These are phyloP conservation scores for Bufo bufo DNA, from an alignment of 2,113 vertebrate species.

Conservation along the genomic window DNA sequence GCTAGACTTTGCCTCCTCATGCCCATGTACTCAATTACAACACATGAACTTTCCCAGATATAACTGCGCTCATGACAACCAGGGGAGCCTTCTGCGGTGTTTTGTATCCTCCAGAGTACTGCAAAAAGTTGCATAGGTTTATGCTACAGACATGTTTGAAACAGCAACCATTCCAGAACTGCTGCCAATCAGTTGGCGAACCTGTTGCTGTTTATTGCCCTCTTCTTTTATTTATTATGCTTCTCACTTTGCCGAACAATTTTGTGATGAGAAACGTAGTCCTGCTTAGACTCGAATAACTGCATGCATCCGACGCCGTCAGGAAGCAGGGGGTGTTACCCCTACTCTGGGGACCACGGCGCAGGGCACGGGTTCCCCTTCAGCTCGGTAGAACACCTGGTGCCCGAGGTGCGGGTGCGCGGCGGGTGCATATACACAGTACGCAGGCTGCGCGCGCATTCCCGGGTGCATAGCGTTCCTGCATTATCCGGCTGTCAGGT, in stretches of 20 bases:
- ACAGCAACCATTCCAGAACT: slow-evolving; percentile 18
- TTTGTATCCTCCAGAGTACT: slow-evolving; percentile 28
- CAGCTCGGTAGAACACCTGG: no score
- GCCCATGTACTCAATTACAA: slow-evolving; percentile 40
- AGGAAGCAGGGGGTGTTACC: no score
- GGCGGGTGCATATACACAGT: no score
- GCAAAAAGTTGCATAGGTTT: slow-evolving; percentile 23
- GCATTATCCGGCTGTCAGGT: no score
- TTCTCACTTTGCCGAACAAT: not conserved
- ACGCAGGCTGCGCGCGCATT: no score
- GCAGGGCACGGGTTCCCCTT: no score
- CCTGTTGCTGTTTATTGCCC: not conserved
- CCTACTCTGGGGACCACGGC: no score
- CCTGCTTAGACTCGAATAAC: no score
- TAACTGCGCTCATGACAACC: slow-evolving; percentile 49
- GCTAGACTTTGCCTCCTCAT: slow-evolving; percentile 40
- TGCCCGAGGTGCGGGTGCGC: no score
- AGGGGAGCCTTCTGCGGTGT: slow-evolving; percentile 16
- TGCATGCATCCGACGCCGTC: no score
- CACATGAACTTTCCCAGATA: slow-evolving; percentile 46
- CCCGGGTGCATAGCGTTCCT: no score
- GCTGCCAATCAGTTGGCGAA: not conserved
- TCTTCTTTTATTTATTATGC: not conserved
- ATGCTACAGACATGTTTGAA: slow-evolving; percentile 5
- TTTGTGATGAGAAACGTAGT: not conserved